Base-by-base conservation (phyloP, 2,888 invertebrate genomes). In the Nycteola revayana region DNA sequence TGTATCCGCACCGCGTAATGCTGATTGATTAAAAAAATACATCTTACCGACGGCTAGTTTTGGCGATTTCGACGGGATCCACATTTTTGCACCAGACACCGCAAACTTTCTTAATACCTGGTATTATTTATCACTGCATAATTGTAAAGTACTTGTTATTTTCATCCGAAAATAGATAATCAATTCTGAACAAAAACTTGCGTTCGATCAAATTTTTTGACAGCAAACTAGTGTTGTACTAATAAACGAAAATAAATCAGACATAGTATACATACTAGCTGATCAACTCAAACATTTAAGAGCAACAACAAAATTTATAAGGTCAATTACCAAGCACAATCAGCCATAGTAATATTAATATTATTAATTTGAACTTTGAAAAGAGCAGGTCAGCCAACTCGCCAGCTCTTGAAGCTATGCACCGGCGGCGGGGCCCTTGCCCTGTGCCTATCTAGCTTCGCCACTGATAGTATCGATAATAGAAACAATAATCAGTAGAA, bases 21-120 rank as follows among this genome's bases (percentile, higher is more conserved):
- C 51, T 67, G 72, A 79, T 75, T 69, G 72, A 75, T 75, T 75
- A 62, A 62, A 72, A 56, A 73, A 74, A 55, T 64, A 52, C 62
- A 64, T 69, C 93, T 92, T 89, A 93, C 93, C 93, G 78, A 93
- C 93, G 63, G 92, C 94, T 82, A 93, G 91, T 89, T 94, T 94
- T 57, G 93, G 92, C 45, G 91, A 90, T 86, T 93, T 94, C 49
- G 92, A 91, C 52, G 93, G 92, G 66, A 92, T 91, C 94, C 94
- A 94, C 94, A 94, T 94, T 75, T 76, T 79, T 27, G 31, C 33
- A 42, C 42, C 41, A 24, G 29, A 32, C 38, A 24, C 37, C 32
- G 36, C 40, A 37, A 33, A 36, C 38, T 39, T 39, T 23, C 28
- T 41, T 35, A 21, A 34, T 17, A 37, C 32, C 31, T 24, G 9